These are phyloP conservation scores for Drosophila elegans DNA, from an alignment of 1,140 invertebrate genomes.

Conservation along the genomic window DNA sequence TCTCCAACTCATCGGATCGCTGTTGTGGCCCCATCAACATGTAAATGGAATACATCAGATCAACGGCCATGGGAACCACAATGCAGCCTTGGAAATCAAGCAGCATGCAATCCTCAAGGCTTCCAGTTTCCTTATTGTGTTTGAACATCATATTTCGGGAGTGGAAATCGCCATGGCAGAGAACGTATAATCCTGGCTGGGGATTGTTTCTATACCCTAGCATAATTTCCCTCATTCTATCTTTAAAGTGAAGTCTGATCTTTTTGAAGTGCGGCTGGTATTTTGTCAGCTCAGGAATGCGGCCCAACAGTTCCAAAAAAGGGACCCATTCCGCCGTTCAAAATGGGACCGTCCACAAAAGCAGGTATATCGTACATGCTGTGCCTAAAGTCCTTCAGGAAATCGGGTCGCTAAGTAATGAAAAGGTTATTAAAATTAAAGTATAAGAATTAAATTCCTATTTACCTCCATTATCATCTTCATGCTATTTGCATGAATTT, in stretches of 20 bases:
- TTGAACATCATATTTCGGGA: conserved; percentile 70
- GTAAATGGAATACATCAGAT: conserved; percentile 61
- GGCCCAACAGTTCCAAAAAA: conserved; percentile 42
- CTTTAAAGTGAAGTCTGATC: conserved; percentile 5
- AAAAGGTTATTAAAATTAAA: too few relatives aligned
- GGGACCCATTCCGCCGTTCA: conserved; percentile 22
- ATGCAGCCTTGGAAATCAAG: conserved; percentile 64
- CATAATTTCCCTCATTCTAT: conserved; percentile 2
- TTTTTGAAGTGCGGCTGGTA: conserved; percentile 50
- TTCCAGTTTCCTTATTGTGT: conserved; percentile 27
- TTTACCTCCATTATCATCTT: conserved; percentile 41
- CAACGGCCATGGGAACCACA: conserved; percentile 38
- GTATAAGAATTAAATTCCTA: not conserved
- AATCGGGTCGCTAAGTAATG: conserved; percentile 29
- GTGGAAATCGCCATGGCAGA: conserved; percentile 68
- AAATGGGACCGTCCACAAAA: conserved; percentile 26
- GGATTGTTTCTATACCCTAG: conserved; percentile 46
- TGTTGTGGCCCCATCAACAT: conserved; percentile 54
- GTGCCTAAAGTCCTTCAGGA: conserved; percentile 23
- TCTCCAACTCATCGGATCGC: conserved; percentile 29
- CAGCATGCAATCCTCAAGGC: conserved; percentile 56
- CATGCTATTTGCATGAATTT: conserved; percentile 61
- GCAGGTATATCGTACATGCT: conserved; percentile 27
- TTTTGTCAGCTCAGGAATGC: conserved; percentile 45
- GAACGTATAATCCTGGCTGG: conserved; percentile 39